A percentile compares a stretch with the other conserved stretches of the same genome.
Evolutionary conservation across 2,113 vertebrate genomes (phyloP).

Genomic region (Otus sunia): DNA sequence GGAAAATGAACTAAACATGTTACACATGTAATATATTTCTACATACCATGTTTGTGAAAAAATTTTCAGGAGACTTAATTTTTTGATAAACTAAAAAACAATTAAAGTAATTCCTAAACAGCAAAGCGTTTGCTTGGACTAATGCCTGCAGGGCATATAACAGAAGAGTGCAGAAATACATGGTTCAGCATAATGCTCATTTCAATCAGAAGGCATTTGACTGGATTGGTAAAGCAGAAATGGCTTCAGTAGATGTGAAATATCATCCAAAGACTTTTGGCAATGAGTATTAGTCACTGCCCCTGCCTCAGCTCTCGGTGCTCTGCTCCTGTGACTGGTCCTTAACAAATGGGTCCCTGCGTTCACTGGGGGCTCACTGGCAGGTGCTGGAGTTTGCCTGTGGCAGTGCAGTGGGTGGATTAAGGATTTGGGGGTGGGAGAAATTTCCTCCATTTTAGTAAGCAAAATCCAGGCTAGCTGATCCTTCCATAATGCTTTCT

Average conservation of each 20-base stretch:
- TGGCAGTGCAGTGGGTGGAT: not conserved
- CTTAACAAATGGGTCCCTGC: not conserved
- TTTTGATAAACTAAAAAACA: not conserved
- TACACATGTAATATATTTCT: not conserved
- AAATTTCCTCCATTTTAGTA: too few relatives aligned
- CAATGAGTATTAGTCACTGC: not conserved
- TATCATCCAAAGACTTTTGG: not conserved
- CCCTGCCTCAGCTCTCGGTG: not conserved
- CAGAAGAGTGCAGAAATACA: not conserved
- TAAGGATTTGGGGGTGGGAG: not conserved
- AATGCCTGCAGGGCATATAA: not conserved
- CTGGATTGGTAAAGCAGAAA: not conserved
- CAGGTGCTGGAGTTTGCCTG: not conserved
- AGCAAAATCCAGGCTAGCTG: not conserved
- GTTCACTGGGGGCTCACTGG: not conserved
- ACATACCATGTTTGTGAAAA: not conserved
- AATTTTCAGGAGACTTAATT: not conserved
- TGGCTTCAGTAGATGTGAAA: not conserved
- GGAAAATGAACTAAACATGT: not conserved
- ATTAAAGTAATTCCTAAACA: not conserved
- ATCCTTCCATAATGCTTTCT: not conserved
- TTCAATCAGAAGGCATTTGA: not conserved
- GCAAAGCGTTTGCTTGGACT: not conserved
- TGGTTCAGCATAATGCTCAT: accelerated
- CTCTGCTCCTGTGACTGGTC: not conserved